Evolutionary conservation across 2,888 invertebrate genomes (phyloP).

Genomic region (Yponomeuta evonymella): DNA sequence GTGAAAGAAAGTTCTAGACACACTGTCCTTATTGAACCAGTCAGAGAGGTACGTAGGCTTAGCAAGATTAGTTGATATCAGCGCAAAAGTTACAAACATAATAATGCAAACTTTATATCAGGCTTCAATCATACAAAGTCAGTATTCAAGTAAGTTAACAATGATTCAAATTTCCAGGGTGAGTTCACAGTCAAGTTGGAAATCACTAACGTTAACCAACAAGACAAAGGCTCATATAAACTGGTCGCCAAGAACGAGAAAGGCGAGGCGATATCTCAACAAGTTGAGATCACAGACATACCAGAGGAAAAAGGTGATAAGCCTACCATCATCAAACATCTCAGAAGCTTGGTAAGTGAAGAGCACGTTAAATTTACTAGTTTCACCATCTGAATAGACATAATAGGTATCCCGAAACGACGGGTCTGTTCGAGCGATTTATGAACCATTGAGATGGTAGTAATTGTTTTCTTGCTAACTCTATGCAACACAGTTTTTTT

Average conservation of each 20-base stretch:
- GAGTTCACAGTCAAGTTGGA: constrained; percentile 94
- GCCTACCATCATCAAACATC: constrained; percentile 86
- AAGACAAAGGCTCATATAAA: constrained; percentile 93
- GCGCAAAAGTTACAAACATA: too few relatives aligned
- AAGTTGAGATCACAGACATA: constrained; percentile 90
- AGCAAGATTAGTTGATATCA: not conserved
- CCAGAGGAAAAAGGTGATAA: constrained; percentile 87
- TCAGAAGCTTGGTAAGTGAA: constrained; percentile 82
- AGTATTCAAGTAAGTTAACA: not conserved
- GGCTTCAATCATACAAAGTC: not conserved
- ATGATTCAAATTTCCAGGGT: constrained; percentile 70
- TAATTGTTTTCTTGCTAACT: too few relatives aligned
- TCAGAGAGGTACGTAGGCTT: constrained; percentile 81
- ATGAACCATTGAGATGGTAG: too few relatives aligned
- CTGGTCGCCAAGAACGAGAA: constrained; percentile 94
- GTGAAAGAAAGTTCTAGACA: constrained; percentile 87
- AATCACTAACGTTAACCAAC: constrained; percentile 87
- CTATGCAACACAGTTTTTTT: too few relatives aligned
- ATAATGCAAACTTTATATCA: not conserved
- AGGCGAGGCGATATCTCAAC: constrained; percentile 92
- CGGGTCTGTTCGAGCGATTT: too few relatives aligned
- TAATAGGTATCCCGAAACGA: too few relatives aligned
- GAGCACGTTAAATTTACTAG: too few relatives aligned
- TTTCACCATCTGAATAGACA: too few relatives aligned
- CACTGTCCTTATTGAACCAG: constrained; percentile 84